Evolutionary conservation across 92 coral and sea anemone species (phyloP).

Genomic region (Palythoa grandis): DNA sequence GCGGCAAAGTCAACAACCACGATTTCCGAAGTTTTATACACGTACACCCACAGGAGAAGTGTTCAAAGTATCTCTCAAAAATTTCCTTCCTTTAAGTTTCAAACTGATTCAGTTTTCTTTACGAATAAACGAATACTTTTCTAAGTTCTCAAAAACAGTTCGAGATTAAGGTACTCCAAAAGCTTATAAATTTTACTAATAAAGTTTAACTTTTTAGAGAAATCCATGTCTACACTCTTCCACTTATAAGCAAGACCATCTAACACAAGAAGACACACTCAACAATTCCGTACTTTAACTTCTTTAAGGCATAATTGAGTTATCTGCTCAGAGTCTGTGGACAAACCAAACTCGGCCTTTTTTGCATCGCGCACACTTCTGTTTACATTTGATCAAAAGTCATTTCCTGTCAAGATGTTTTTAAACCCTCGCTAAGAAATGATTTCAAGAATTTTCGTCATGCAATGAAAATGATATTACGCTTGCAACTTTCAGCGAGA

Average conservation of each 20-base stretch:
- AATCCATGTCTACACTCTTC: background rate
- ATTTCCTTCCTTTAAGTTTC: background rate
- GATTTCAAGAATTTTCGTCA: slow-evolving; percentile 6
- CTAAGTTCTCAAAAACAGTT: background rate
- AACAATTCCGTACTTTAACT: background rate
- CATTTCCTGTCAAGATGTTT: slow-evolving; percentile 41
- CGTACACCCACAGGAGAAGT: background rate
- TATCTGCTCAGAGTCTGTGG: no score
- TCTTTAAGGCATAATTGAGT: background rate
- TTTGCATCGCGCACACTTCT: slow-evolving; percentile 31
- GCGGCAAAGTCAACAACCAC: slow-evolving; percentile 11
- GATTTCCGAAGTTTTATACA: background rate
- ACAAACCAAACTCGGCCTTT: background rate
- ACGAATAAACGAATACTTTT: no score
- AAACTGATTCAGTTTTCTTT: background rate
- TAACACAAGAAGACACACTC: no score
- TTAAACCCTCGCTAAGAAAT: slow-evolving; percentile 1
- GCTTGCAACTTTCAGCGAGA: background rate
- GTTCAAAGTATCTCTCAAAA: background rate
- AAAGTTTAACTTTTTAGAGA: background rate
- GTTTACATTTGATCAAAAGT: slow-evolving; percentile 45
- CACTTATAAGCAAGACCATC: background rate
- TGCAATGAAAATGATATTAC: background rate
- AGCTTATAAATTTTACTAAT: no score
- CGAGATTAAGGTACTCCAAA: no score